A percentile compares a stretch with the other conserved stretches of the same genome.
These are phyloP conservation scores for Rhopilema esculentum DNA, from an alignment of 30 jellyfish, hydroid and myxozoan genomes.

Conservation along the genomic window DNA sequence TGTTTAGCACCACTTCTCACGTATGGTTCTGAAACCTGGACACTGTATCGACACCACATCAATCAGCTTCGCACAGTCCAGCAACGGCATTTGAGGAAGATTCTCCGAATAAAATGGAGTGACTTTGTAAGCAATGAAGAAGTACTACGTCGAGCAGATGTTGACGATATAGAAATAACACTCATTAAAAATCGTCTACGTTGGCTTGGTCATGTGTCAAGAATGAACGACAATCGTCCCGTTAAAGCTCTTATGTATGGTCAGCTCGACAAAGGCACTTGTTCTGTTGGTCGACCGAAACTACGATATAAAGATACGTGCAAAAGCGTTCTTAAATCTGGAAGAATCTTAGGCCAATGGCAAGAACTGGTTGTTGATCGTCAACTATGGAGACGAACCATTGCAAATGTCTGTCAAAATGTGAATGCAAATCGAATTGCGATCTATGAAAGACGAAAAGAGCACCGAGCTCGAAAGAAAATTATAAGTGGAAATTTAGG, in stretches of 20 bases:
- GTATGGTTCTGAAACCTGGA: conserved; percentile 3
- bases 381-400: not conserved
- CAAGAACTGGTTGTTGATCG: not conserved
- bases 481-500: not conserved
- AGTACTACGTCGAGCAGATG: conserved; percentile 30
- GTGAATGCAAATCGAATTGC: not conserved
- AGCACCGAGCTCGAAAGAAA: not conserved
- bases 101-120: conserved; percentile 23
- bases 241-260: conserved; percentile 25
- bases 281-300: conserved; percentile 64
- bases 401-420: not conserved
- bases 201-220: conserved; percentile 26
- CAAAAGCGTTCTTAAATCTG: conserved; percentile 37
- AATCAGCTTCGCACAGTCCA: conserved; percentile 3
- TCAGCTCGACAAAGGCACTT: conserved; percentile 30
- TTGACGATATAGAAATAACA: conserved; percentile 12
- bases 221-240: conserved; percentile 18
- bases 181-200: conserved; percentile 23
- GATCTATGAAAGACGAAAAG: not conserved
- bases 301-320: conserved; percentile 65
- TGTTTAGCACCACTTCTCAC: not conserved
- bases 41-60: conserved; percentile 5
- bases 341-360: conserved; percentile 13
- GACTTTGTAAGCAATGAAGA: conserved; percentile 45
- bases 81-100: conserved; percentile 13